Evolutionary conservation across 2,797 vertebrate species (phyloP).

Genomic region (Cossypha polioptera): DNA sequence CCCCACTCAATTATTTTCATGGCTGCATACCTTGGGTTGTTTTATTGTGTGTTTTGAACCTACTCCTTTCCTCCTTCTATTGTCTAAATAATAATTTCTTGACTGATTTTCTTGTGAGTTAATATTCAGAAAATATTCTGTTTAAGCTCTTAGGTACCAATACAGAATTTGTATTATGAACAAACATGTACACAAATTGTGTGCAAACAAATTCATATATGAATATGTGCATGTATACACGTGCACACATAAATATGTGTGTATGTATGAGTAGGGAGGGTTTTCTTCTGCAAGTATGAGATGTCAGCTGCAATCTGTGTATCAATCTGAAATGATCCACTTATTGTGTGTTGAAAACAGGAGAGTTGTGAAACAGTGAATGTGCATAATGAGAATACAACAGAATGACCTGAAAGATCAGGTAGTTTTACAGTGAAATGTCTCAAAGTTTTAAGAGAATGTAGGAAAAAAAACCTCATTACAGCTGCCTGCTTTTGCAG

Average conservation of each 20-base stretch:
- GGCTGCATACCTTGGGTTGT: background rate
- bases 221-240: background rate
- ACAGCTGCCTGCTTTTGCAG: background rate
- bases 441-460: background rate
- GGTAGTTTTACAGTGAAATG: background rate
- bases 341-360: background rate
- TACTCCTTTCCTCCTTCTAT: background rate
- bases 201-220: background rate
- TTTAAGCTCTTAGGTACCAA: background rate
- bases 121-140: background rate
- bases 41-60: background rate
- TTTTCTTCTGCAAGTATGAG: background rate
- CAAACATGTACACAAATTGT: background rate
- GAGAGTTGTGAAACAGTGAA: background rate
- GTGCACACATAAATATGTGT: rapidly evolving
- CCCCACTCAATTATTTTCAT: background rate
- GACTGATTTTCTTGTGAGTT: background rate
- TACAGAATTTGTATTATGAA: background rate
- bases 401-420: background rate
- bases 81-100: background rate
- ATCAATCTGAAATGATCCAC: background rate
- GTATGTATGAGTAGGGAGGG: background rate
- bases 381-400: background rate
- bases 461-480: background rate
- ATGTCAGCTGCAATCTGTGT: background rate